Base-by-base conservation (phyloP, 2,113 vertebrate species). In the Eulacestoma nigropectus region DNA sequence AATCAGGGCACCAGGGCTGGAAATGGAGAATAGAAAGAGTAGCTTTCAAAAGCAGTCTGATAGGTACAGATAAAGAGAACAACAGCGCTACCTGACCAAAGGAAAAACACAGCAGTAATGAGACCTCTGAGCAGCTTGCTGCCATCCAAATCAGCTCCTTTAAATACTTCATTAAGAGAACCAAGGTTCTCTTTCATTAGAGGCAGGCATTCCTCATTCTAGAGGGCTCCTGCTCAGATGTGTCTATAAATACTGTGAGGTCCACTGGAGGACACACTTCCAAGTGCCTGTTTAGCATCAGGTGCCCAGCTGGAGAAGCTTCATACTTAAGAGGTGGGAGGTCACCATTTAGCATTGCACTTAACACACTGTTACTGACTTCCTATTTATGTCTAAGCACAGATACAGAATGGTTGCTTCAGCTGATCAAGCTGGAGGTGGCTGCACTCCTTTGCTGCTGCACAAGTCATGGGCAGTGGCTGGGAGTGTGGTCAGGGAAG, bases 381-480 rank as follows among this genome's bases (percentile, higher is more conserved):
- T 84, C 73, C 60, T 56, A 21, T 33, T 76, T 65, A 55, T 39
- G 87, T 77, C 50, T 59, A 81, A 67, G 56, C 68, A 67, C 42
- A 77, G 83, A n/a, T 1, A 65, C 23, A 81, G 52, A 84, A 39
- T 2, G 9, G 33, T 14, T 80, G 46, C 30, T 87, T 42, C 59
- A 63, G 59, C 0, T 62, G 52, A 74, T 23, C 30, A 50, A 63
- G 33, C 30, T 4, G 10, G 63, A 63, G 41, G 69, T 1, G 1
- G 55, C 60, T 55, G 42, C 1, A 2, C 56, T 63, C 52, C 72
- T 77, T 3, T n/a, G 41, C 59, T 65, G 70, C 88, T 74, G 46
- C 37, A 47, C 53, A 52, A 56, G 20, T 23, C 42, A 23, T 0
- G 0, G 13, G 26, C 13, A 29, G 16, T 5, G 14, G 10, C 1